A percentile compares a stretch with the other conserved stretches of the same genome.
These are phyloP conservation scores for Scomberomorus guttatus DNA, from an alignment of 2,797 vertebrate species.

Conservation along the genomic window DNA sequence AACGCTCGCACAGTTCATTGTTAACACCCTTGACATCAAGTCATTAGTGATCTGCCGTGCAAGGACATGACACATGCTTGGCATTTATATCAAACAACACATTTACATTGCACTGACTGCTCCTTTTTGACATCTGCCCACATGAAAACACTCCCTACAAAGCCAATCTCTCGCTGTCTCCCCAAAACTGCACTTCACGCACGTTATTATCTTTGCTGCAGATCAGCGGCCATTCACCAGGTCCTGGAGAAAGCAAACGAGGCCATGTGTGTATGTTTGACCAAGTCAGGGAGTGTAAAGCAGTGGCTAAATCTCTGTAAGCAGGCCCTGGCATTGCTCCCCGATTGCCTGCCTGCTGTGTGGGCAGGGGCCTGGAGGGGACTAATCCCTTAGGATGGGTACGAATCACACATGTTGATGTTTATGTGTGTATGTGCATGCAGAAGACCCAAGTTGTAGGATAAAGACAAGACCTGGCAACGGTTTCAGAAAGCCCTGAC, in stretches of 20 bases:
- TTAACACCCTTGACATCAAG: slow-evolving; percentile 63
- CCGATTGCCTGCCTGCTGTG: slow-evolving; percentile 73
- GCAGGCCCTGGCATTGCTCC: slow-evolving; percentile 76
- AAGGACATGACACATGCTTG: slow-evolving; percentile 65
- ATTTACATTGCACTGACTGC: slow-evolving; percentile 55
- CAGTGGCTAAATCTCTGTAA: slow-evolving; percentile 81
- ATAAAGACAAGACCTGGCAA: slow-evolving; percentile 65
- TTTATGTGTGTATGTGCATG: slow-evolving; percentile 39
- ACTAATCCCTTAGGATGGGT: slow-evolving; percentile 78
- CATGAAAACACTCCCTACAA: slow-evolving; percentile 36
- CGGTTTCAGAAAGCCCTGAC: slow-evolving; percentile 55
- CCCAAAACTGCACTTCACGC: slow-evolving; percentile 27
- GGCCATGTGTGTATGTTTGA: slow-evolving; percentile 69
- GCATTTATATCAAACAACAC: slow-evolving; percentile 67
- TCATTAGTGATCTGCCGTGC: slow-evolving; percentile 60
- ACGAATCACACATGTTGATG: slow-evolving; percentile 72
- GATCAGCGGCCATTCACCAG: slow-evolving; percentile 41
- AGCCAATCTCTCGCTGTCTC: slow-evolving; percentile 25
- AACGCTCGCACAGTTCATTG: slow-evolving; percentile 56
- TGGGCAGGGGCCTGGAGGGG: slow-evolving; percentile 67
- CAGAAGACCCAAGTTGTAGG: slow-evolving; percentile 63
- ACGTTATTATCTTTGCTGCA: slow-evolving; percentile 41
- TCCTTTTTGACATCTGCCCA: slow-evolving; percentile 62
- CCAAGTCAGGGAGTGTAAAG: slow-evolving; percentile 70
- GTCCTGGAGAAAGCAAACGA: slow-evolving; percentile 56